These are phyloP conservation scores for Stegophylla sp. DNA, from an alignment of 2,888 invertebrate species.

Conservation along the genomic window DNA sequence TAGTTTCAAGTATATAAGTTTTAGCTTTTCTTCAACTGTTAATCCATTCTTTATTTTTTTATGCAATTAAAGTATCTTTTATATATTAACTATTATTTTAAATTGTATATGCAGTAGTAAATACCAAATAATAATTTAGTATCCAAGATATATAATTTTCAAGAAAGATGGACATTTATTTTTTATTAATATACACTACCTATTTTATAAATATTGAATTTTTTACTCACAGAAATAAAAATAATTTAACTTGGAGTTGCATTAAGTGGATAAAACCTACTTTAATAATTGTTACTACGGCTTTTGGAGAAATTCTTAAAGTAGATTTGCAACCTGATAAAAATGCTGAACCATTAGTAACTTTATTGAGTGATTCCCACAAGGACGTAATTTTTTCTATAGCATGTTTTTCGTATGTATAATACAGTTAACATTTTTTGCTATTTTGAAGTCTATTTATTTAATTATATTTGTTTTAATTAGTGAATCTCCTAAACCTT, in stretches of 20 bases:
- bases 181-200: too few relatives aligned
- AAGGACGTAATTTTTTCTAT: constrained; percentile 52
- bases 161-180: too few relatives aligned
- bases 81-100: background rate
- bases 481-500: constrained; percentile 36
- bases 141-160: too few relatives aligned
- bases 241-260: constrained; percentile 51
- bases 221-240: constrained; percentile 48
- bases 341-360: constrained; percentile 1
- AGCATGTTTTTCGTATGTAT: constrained; percentile 24
- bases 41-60: background rate
- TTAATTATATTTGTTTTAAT: background rate
- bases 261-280: constrained; percentile 53
- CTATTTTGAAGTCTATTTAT: background rate
- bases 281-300: constrained; percentile 38
- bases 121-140: too few relatives aligned
- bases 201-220: background rate
- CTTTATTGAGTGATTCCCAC: constrained; percentile 41
- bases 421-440: background rate
- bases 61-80: background rate
- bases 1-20: constrained; percentile 58
- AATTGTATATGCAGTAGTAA: background rate
- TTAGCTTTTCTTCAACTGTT: too few relatives aligned
- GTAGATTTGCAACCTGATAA: constrained; percentile 20
- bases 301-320: constrained; percentile 54